These are phyloP conservation scores for Reinhardtius hippoglossoides DNA, from an alignment of 2,113 vertebrate genomes.

Conservation along the genomic window DNA sequence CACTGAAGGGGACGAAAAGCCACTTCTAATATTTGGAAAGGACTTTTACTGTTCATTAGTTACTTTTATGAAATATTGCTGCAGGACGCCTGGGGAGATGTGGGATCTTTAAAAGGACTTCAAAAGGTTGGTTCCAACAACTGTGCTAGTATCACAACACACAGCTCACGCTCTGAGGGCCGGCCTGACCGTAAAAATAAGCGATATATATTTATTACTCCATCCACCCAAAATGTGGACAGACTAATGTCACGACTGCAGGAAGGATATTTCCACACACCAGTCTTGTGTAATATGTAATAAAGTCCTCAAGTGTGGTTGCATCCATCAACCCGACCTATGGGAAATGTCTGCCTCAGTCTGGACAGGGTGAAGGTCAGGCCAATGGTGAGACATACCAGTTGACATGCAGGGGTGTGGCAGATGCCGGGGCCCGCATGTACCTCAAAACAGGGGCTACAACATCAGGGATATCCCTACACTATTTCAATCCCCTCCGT, in stretches of 20 bases:
- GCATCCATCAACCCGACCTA: conserved; percentile 56
- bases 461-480: conserved; percentile 63
- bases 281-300: conserved; percentile 43
- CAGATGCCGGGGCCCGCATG: conserved; percentile 23
- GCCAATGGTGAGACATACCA: conserved; percentile 43
- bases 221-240: conserved; percentile 55
- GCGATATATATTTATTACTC: conserved; percentile 49
- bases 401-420: conserved; percentile 50
- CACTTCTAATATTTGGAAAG: conserved; percentile 81
- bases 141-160: conserved; percentile 52
- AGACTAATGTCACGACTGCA: conserved; percentile 38
- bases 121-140: conserved; percentile 63
- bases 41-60: conserved; percentile 76
- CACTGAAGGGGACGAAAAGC: conserved; percentile 68
- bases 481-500: conserved; percentile 54
- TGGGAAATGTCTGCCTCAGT: conserved; percentile 42
- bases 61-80: conserved; percentile 77
- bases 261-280: conserved; percentile 50
- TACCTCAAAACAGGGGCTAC: conserved; percentile 47
- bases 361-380: conserved; percentile 59
- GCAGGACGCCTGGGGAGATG: conserved; percentile 58
- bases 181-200: conserved; percentile 38
- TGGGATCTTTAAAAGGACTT: conserved; percentile 62
- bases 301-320: conserved; percentile 40
- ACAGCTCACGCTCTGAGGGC: conserved; percentile 12